These are phyloP conservation scores for Drosophila nebulosa DNA, from an alignment of 1,140 invertebrate species.

Conservation along the genomic window DNA sequence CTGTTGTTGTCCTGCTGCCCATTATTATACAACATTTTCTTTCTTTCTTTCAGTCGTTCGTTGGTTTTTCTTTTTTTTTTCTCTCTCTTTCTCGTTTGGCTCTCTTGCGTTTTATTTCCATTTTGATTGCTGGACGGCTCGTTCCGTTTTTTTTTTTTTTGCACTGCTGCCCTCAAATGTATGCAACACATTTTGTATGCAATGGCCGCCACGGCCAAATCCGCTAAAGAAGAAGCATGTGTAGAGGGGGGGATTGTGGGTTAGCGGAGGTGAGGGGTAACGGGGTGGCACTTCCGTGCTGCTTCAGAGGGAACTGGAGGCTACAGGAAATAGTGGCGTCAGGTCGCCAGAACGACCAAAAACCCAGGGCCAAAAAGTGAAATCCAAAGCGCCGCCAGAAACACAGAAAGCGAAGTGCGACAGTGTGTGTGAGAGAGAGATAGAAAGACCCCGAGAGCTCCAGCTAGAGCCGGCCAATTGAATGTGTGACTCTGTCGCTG, in stretches of 20 bases:
- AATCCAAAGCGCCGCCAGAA: no score
- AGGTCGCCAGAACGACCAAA: constrained; percentile 67
- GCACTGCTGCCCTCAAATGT: constrained; percentile 58
- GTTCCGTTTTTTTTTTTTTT: constrained; percentile 20
- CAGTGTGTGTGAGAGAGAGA: no score
- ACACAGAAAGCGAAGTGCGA: no score
- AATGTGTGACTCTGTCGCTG: constrained; percentile 45
- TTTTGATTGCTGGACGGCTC: constrained; percentile 58
- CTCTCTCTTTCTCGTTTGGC: neutral
- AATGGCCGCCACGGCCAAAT: constrained; percentile 64
- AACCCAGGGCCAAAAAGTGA: neutral
- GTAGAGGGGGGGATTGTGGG: neutral
- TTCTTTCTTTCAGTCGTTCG: neutral
- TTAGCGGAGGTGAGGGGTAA: neutral
- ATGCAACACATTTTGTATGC: constrained; percentile 78
- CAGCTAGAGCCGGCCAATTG: constrained; percentile 34
- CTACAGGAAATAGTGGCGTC: constrained; percentile 70
- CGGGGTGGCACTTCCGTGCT: constrained; percentile 65
- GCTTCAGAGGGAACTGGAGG: constrained; percentile 3
- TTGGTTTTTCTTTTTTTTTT: constrained; percentile 6
- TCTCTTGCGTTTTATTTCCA: constrained; percentile 58
- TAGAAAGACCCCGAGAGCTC: neutral
- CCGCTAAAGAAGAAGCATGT: constrained; percentile 23
- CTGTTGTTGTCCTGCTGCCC: constrained; percentile 20
- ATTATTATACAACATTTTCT: constrained; percentile 47